A percentile compares a stretch with the other conserved stretches of the same genome.
These are phyloP conservation scores for Pseudolycoriella hygida DNA, from an alignment of 2,888 invertebrate species.

Conservation along the genomic window DNA sequence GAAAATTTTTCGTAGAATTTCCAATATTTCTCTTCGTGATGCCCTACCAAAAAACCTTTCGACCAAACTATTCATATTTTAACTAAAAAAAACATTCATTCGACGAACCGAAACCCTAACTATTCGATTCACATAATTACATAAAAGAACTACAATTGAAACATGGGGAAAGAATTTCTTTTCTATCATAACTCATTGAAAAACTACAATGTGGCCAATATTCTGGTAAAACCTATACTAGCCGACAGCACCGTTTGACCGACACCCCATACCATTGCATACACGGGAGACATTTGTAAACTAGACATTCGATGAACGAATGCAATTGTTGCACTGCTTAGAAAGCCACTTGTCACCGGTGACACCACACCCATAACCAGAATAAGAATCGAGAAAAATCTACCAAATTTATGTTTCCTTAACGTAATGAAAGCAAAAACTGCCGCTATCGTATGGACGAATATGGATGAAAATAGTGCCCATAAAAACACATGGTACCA, in stretches of 20 bases:
- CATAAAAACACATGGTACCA: constrained; percentile 95
- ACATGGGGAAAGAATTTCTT: no score
- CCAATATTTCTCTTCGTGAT: no score
- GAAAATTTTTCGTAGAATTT: no score
- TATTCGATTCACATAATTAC: no score
- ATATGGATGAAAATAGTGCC: constrained; percentile 85
- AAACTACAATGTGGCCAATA: constrained; percentile 69
- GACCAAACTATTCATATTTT: no score
- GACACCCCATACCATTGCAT: constrained; percentile 87
- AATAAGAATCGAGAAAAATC: constrained; percentile 79
- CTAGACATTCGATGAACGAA: constrained; percentile 85
- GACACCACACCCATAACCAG: constrained; percentile 78
- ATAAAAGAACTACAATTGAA: no score
- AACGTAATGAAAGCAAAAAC: constrained; percentile 80
- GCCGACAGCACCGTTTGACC: constrained; percentile 82
- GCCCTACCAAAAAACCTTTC: no score
- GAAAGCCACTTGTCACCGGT: constrained; percentile 73
- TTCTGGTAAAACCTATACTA: constrained; percentile 81
- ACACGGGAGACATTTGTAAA: constrained; percentile 75
- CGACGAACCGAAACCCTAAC: no score
- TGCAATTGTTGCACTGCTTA: constrained; percentile 82
- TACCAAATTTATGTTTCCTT: constrained; percentile 85
- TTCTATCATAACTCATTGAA: no score
- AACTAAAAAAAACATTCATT: no score
- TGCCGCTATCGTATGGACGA: constrained; percentile 83